Evolutionary conservation across 1,140 invertebrate species (phyloP), one percentile per base, ranked within the genome.

Genomic region (Nephila pilipes): DNA sequence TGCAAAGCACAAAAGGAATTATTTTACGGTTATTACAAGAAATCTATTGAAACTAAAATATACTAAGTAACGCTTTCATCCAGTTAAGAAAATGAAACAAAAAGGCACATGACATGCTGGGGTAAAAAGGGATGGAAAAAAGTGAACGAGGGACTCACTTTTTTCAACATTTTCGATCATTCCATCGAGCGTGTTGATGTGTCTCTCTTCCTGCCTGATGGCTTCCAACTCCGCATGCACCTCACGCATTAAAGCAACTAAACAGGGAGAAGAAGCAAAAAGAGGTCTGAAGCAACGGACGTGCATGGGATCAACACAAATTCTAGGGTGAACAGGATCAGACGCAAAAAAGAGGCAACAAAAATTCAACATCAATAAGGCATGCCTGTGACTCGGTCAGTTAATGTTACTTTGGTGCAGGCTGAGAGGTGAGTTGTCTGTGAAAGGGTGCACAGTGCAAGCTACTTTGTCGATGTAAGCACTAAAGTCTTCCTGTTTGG

Each of bases 171-270:
- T 88, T 83, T 87, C 92, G 38, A 87, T 63, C 85, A 88, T 89
- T 83, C 92, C 94, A 55, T 92, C 89, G 22, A 69, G 85, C n/a
- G 38, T 25, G 54, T 57, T 79, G 88, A 94, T 94, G 63, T 93
- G 89, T 85, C 87, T 89, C 94, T 95, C 94, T 85, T 95, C 94
- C 18, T 94, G 94, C 65, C 94, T 94, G 92, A 95, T 94, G 65
- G 94, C 93, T 25, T 94, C 94, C 85, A 95, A 85, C 90, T 95
- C 94, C 25, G 79, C 89, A 93, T 95, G 94, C 38, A 95, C 94
- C 87, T 95, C 94, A 85, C 94, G 93, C 94, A 95, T 95, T 90
- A 95, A 90, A 92, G 94, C 93, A 92, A 94, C 94, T 94, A 93
- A 89, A 92, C n/a, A 58, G 36, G 80, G 90, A 57, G 65, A 88